These are phyloP conservation scores for Acleris emargana DNA, from an alignment of 2,888 invertebrate species.

Conservation along the genomic window DNA sequence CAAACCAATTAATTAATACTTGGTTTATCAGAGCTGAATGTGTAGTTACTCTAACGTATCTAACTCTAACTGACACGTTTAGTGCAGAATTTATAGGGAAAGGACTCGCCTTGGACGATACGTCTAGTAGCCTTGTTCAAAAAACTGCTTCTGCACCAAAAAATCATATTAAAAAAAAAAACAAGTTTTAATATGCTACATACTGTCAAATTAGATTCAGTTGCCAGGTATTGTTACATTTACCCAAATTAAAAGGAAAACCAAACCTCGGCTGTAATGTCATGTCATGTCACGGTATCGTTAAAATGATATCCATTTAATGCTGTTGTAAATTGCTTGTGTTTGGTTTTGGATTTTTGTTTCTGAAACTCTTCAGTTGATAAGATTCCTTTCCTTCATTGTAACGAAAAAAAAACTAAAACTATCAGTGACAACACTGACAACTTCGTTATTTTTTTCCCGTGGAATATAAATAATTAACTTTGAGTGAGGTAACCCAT, in stretches of 20 bases:
- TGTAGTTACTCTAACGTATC: not conserved
- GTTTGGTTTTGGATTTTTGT: too few species aligned
- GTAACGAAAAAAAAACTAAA: too few species aligned
- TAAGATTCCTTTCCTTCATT: too few species aligned
- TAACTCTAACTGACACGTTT: not conserved
- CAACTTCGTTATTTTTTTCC: too few species aligned
- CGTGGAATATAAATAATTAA: too few species aligned
- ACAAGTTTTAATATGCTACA: not conserved
- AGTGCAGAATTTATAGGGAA: slow-evolving; percentile 51
- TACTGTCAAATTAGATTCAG: slow-evolving; percentile 13
- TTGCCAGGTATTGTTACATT: slow-evolving; percentile 14
- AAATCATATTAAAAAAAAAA: slow-evolving; percentile 41
- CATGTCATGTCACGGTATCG: too few species aligned
- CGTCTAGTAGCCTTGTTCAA: slow-evolving; percentile 59
- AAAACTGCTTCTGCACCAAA: slow-evolving; percentile 51
- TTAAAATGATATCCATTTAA: too few species aligned
- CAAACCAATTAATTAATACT: not conserved
- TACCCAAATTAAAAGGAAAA: not conserved
- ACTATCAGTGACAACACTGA: too few species aligned
- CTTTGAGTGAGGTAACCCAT: too few species aligned
- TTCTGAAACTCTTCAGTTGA: too few species aligned
- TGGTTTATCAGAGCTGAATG: too few species aligned
- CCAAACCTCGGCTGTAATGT: not conserved
- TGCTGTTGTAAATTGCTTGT: too few species aligned
- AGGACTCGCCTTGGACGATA: slow-evolving; percentile 69